Evolutionary conservation across 2,888 invertebrate genomes (phyloP).

Genomic region (Folsomia candida): DNA sequence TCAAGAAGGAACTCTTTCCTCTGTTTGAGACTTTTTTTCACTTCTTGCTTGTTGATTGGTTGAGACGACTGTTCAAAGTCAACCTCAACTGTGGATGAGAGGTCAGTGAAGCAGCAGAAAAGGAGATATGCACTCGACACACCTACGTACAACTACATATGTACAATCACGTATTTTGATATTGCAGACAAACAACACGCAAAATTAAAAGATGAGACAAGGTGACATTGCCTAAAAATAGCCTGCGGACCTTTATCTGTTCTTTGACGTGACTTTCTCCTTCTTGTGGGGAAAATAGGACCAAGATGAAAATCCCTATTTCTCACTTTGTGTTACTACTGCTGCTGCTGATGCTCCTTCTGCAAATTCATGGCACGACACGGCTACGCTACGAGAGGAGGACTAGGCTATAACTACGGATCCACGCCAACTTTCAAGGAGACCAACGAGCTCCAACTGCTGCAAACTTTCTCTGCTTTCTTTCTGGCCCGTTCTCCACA

Average conservation of each 20-base stretch:
- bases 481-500: not conserved
- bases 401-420: not conserved
- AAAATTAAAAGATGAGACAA: not conserved
- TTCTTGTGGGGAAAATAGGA: not conserved
- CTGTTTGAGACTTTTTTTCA: too few relatives aligned
- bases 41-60: too few relatives aligned
- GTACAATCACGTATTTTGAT: too few relatives aligned
- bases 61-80: too few relatives aligned
- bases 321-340: not conserved
- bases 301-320: not conserved
- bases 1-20: too few relatives aligned
- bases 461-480: not conserved
- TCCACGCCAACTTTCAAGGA: not conserved
- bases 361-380: not conserved
- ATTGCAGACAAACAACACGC: not conserved
- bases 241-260: too few relatives aligned
- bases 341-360: too few relatives aligned
- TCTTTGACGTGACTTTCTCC: not conserved
- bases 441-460: not conserved
- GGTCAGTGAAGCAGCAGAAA: too few relatives aligned
- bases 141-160: too few relatives aligned
- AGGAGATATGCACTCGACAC: too few relatives aligned
- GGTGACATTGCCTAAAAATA: too few relatives aligned
- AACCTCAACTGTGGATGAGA: too few relatives aligned
- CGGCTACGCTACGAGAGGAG: not conserved